These are phyloP conservation scores for Furcifer pardalis DNA, from an alignment of 2,797 vertebrate species.

Conservation along the genomic window DNA sequence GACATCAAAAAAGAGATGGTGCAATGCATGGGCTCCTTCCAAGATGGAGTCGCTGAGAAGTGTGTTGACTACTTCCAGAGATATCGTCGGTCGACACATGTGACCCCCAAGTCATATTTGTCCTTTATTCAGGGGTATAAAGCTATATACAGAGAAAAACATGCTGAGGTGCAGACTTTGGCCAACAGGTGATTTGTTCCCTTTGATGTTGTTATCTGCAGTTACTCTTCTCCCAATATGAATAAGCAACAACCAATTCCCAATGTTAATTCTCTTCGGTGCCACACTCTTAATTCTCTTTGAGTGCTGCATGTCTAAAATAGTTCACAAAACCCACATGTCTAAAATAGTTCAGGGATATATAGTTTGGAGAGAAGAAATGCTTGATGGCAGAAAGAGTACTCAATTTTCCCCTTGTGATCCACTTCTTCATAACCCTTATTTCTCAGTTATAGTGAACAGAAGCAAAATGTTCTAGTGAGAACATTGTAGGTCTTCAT, in stretches of 20 bases:
- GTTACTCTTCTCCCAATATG: background rate
- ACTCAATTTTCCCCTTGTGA: background rate
- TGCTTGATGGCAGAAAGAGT: background rate
- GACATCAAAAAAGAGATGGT: conserved; percentile 88
- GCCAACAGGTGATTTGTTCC: conserved; percentile 83
- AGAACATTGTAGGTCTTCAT: background rate
- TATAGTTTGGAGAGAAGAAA: background rate
- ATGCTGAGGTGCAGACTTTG: conserved; percentile 85
- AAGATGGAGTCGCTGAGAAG: conserved; percentile 94
- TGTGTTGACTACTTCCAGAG: conserved; percentile 95
- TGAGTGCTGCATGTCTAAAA: too few species aligned
- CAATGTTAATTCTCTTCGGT: background rate
- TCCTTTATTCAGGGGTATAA: conserved; percentile 97
- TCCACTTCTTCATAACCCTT: background rate
- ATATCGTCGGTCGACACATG: conserved; percentile 89
- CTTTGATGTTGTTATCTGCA: background rate
- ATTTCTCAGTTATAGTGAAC: background rate
- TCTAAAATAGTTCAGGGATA: background rate
- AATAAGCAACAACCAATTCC: background rate
- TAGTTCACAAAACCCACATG: too few species aligned
- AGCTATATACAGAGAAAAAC: conserved; percentile 89
- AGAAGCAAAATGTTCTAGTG: background rate
- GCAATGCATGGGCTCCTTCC: conserved; percentile 96
- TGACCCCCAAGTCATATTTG: conserved; percentile 96
- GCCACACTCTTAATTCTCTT: too few species aligned